Evolutionary conservation across 2,797 vertebrate genomes (phyloP).

Genomic region (Clamator glandarius): DNA sequence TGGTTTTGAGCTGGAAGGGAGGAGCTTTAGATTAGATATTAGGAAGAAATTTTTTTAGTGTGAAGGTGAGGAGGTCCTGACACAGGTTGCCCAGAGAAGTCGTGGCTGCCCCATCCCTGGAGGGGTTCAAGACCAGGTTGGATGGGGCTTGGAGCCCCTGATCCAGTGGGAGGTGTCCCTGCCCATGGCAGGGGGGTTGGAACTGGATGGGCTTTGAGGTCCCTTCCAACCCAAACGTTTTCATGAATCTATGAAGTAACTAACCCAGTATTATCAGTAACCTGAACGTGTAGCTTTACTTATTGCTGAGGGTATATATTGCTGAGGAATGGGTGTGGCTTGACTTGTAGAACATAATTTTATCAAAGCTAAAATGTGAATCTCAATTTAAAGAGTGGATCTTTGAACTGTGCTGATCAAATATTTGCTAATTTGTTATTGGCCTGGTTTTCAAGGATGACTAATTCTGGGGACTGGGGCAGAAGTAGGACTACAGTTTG

Average conservation of each 20-base stretch:
- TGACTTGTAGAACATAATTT: background rate
- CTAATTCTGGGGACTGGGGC: background rate
- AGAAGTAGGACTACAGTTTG: background rate
- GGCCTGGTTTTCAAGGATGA: conserved; percentile 13
- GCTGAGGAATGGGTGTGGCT: background rate
- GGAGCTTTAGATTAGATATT: too few relatives aligned
- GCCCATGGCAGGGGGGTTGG: too few relatives aligned
- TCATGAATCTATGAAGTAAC: background rate
- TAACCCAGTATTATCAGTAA: background rate
- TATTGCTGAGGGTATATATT: background rate
- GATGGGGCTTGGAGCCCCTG: too few relatives aligned
- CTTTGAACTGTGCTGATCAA: conserved; percentile 31
- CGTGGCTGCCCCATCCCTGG: too few relatives aligned
- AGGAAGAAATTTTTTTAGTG: too few relatives aligned
- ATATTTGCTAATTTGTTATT: conserved; percentile 18
- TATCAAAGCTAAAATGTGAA: background rate
- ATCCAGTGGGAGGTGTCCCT: too few relatives aligned
- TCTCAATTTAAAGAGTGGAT: background rate
- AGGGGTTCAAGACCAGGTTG: too few relatives aligned
- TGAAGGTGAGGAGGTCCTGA: too few relatives aligned
- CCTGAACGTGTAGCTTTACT: background rate
- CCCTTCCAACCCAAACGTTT: too few relatives aligned
- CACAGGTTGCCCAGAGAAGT: too few relatives aligned
- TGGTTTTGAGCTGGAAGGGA: too few relatives aligned
- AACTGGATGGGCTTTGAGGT: too few relatives aligned